These are phyloP conservation scores for Microplitis demolitor DNA, from an alignment of 1,140 invertebrate species.

Conservation along the genomic window DNA sequence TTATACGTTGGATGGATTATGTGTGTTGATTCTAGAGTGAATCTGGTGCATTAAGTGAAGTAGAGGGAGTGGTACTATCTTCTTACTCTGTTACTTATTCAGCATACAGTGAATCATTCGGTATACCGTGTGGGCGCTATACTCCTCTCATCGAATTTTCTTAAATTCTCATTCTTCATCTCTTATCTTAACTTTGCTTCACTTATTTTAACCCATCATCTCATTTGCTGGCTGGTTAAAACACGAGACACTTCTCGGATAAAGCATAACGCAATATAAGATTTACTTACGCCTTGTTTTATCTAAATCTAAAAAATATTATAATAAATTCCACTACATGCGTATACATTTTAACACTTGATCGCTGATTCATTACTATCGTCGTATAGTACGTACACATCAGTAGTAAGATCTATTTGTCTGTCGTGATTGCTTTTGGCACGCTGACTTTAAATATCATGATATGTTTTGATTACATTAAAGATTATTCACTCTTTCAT, in stretches of 20 bases:
- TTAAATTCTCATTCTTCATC: neutral
- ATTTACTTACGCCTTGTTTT: too few relatives aligned
- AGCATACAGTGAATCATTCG: neutral
- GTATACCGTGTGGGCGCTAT: constrained; percentile 21
- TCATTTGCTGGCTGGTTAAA: constrained; percentile 20
- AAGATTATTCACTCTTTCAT: neutral
- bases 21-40: constrained; percentile 20
- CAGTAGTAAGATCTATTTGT: neutral
- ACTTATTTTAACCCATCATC: constrained; percentile 6
- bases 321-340: neutral
- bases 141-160: neutral
- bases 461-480: neutral
- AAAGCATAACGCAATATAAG: neutral
- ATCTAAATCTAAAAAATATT: neutral
- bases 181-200: neutral
- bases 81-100: neutral
- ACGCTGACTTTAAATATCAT: neutral
- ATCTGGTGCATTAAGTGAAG: constrained; percentile 8
- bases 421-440: constrained; percentile 3
- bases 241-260: neutral
- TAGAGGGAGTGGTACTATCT: constrained; percentile 11
- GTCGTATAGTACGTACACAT: neutral
- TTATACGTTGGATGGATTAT: too few relatives aligned
- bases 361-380: neutral
- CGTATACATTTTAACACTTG: too few relatives aligned